These are phyloP conservation scores for Octomys mimax DNA, from an alignment of 2,797 vertebrate genomes.

Conservation along the genomic window DNA sequence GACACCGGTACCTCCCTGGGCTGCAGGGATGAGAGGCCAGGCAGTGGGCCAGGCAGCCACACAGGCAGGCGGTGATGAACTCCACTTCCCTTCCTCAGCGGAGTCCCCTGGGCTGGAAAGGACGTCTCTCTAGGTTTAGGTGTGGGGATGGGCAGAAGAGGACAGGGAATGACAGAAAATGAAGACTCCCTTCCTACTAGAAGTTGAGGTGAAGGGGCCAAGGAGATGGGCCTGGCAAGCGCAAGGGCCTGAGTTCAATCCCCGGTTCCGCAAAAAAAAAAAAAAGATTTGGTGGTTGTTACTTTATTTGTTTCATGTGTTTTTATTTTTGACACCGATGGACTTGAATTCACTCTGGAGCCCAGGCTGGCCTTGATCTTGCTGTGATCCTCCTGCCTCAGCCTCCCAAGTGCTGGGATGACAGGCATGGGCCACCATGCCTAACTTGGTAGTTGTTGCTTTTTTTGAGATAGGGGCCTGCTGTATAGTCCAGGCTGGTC, in stretches of 20 bases:
- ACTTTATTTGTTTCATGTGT: background rate
- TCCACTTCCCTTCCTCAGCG: background rate
- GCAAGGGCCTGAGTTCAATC: too few relatives aligned
- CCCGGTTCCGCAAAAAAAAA: too few relatives aligned
- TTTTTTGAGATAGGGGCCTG: background rate
- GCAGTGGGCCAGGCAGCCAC: background rate
- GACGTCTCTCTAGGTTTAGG: too few relatives aligned
- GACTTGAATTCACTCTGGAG: background rate
- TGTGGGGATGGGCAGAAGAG: too few relatives aligned
- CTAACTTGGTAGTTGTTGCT: background rate
- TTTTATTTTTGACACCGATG: background rate
- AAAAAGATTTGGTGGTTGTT: background rate
- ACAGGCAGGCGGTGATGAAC: too few relatives aligned
- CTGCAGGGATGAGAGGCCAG: background rate
- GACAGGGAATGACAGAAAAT: too few relatives aligned
- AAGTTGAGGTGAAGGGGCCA: too few relatives aligned
- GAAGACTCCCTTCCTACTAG: too few relatives aligned
- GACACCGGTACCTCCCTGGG: background rate
- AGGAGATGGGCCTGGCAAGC: too few relatives aligned
- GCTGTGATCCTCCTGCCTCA: background rate
- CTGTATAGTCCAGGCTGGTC: background rate
- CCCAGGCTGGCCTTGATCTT: background rate
- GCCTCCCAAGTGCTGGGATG: too few relatives aligned
- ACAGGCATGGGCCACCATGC: background rate
- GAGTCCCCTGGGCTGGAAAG: background rate